Base-by-base conservation (phyloP, 2,113 vertebrate species). In the Spea multiplicata region DNA sequence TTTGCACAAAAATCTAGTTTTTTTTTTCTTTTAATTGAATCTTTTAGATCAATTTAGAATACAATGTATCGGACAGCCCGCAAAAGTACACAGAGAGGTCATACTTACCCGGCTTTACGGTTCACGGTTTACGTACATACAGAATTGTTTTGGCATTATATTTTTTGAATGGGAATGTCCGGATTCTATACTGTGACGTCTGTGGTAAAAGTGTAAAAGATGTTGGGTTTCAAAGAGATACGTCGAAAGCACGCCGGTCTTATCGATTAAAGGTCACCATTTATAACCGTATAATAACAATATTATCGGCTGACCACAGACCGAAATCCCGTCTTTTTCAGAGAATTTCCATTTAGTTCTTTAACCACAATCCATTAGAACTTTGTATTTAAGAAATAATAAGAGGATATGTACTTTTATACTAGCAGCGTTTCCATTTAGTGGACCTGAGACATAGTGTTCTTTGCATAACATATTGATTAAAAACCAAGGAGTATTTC, bases 131-230 rank as follows among this genome's bases (percentile, higher is more conserved):
- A 55, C 74, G 71, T 80, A 80, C 67, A 80, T 80, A 80, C 52
- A 2, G 68, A 71, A 80, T 80, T 73, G 74, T 50, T 80, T 73
- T 80, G 71, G 30, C 71, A 67, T 80, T 80, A 80, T 74, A 78
- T 74, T 74, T 80, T 80, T 5, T 16, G 30, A 30, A 53, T 66
- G 64, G 49, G n/a, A 61, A 74, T 52, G 55, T 73, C 8, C 67
- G 49, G 44, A 74, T 6, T 66, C 78, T 59, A 66, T n/a, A 13
- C 17, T 75, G 50, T 53, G 30, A 30, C 2, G 50, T 65, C 53
- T 65, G 49, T 14, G 14, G n/a, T n/a, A n/a, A 71, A 30, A 17
- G 16, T 17, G 14, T 61, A 61, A 13, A 17, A 64, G 17, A 64
- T 17, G 16, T 64, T 30, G 17, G 61, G n/a, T 8, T 64, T 30